Base-by-base conservation (phyloP, 1,140 invertebrate genomes). In the Megalonaias nervosa region DNA sequence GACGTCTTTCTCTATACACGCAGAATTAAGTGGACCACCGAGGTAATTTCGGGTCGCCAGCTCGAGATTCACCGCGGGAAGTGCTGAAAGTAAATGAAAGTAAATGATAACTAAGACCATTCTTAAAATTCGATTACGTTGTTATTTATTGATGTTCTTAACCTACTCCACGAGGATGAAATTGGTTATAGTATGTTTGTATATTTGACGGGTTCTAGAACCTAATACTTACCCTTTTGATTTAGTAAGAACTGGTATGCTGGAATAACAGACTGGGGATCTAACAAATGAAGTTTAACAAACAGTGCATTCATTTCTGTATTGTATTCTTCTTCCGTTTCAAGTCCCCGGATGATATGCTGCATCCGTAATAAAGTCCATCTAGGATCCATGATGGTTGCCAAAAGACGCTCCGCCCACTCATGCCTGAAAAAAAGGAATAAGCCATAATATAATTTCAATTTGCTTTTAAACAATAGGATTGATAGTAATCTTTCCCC, bases 231-330 rank as follows among this genome's bases (percentile, higher is more conserved):
- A 90, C 88, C 89, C 86, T 82, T 82, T 56, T 85, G 81, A 61
- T 84, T 84, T 2, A 85, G 78, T 17, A 90, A 77, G 38, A 84
- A 82, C 66, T 89, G 85, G 68, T 84, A 90, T 6, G 87, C 84
- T 14, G 88, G 88, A 23, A 89, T 87, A 15, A 89, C 89, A 11
- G 84, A 84, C 71, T 88, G 86, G 0, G 89, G 88, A 65, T 90
- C 88, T 11, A 90, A 79, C 14, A 90, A 74, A 62, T 90, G 89
- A 14, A 90, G 81, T 71, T 90, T 90, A 12, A 90, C 83, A 75
- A 90, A 89, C 17, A 90, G 70, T 2, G 85, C 84, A 75, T 90
- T 90, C 89, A 90, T 89, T 66, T 89, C 87, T 48, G 76, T 67
- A 73, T 87, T 88, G 78, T 89, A 90, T 19, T 85, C 82, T 16